Base-by-base conservation (phyloP, 2,797 vertebrate species). In the Neostethus bicornis region DNA sequence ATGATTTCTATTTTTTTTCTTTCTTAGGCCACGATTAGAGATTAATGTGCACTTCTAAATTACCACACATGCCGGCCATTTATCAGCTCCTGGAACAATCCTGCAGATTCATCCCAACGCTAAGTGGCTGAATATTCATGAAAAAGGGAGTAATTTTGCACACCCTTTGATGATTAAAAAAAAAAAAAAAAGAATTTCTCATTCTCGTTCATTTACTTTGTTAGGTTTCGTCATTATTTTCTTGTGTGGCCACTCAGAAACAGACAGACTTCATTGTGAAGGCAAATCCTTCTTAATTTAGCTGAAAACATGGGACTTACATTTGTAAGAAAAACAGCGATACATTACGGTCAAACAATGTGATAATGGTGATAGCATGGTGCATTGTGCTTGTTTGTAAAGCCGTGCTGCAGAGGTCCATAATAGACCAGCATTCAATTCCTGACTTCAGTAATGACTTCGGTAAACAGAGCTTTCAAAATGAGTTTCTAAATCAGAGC, bases 21-120 rank as follows among this genome's bases (percentile, higher is more conserved):
- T 85, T 77, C 61, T 86, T 80, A 75, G 73, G 75, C 79, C 77
- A 54, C 61, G 70, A 78, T 80, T 80, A 71, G 80, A 90, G 86
- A 92, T 92, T 89, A 91, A 91, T 91, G 89, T 61, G 52, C 61
- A 73, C 79, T 83, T 85, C 85, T 84, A 91, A 92, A 92, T 92
- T 85, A 89, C 85, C 84, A 64, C 81, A 84, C 85, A 84, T 80
- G 75, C 87, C 5, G 62, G 79, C 85, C 86, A 89, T 91, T 91
- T 84, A 91, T 91, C 88, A 91, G 84, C 84, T 68, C 77, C 20
- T 17, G 85, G 82, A 88, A 85, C 84, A 86, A 90, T 89, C 83
- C 85, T 71, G 77, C 84, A 88, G 83, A 87, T 89, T 86, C 83
- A 81, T 84, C 81, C 84, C 60, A 75, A 70, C 68, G 67, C 77